Evolutionary conservation across 2,113 vertebrate genomes (phyloP).

Genomic region (Xenopus laevis): DNA sequence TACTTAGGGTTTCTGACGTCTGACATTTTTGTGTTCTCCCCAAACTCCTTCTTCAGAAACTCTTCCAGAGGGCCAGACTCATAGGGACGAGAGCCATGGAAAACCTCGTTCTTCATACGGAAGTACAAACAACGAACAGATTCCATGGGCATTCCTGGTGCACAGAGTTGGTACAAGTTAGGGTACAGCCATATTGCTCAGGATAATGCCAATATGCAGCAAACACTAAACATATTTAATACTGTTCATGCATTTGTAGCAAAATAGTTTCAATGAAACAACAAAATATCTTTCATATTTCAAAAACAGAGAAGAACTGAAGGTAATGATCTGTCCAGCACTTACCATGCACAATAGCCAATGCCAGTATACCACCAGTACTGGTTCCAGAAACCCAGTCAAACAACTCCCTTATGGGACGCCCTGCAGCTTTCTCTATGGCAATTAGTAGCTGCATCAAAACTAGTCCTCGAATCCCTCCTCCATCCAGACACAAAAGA

Average conservation of each 20-base stretch:
- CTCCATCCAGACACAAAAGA: conserved; percentile 90
- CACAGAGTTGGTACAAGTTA: neutral
- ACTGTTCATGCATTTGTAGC: too few relatives aligned
- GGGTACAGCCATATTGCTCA: too few relatives aligned
- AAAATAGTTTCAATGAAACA: too few relatives aligned
- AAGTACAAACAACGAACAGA: conserved; percentile 95
- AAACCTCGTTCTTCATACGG: conserved; percentile 96
- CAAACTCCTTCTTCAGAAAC: conserved; percentile 94
- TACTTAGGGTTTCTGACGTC: conserved; percentile 87
- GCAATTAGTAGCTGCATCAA: conserved; percentile 93
- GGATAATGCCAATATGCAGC: too few relatives aligned
- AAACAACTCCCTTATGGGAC: conserved; percentile 84
- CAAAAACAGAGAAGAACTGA: too few relatives aligned
- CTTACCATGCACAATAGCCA: conserved; percentile 87
- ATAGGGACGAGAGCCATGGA: conserved; percentile 89
- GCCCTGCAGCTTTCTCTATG: conserved; percentile 81
- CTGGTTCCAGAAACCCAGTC: conserved; percentile 96
- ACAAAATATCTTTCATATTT: too few relatives aligned
- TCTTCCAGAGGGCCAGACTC: conserved; percentile 90
- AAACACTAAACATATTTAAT: too few relatives aligned
- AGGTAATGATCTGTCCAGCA: neutral
- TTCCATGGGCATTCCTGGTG: conserved; percentile 86
- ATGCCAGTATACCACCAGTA: conserved; percentile 94
- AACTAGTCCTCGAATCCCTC: conserved; percentile 90
- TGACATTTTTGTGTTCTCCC: conserved; percentile 93